Evolutionary conservation across 2,797 vertebrate genomes (phyloP).

Genomic region (Melanotaenia boesemani): DNA sequence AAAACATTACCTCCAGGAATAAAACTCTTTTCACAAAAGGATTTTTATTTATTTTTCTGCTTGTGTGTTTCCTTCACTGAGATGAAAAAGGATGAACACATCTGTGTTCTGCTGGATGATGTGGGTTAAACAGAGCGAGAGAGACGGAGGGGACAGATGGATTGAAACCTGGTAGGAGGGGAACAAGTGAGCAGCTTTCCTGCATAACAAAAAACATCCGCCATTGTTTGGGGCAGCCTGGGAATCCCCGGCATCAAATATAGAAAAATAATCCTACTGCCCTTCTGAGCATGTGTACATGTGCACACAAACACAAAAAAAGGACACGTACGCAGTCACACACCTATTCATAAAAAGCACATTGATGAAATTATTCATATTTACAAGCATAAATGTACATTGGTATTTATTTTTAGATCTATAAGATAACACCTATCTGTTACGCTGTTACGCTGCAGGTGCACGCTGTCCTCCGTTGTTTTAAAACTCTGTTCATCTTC

Average conservation of each 20-base stretch:
- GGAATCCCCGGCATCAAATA: constrained; percentile 67
- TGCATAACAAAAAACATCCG: constrained; percentile 57
- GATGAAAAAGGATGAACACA: constrained; percentile 44
- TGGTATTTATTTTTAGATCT: background rate
- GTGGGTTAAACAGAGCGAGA: constrained; percentile 32
- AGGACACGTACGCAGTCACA: background rate
- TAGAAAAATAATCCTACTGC: constrained; percentile 59
- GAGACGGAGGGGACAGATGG: constrained; percentile 43
- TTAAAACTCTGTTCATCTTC: too few species aligned
- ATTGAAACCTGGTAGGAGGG: constrained; percentile 43
- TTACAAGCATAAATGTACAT: background rate
- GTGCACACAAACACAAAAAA: background rate
- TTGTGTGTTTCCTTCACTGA: constrained; percentile 30
- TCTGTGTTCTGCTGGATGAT: constrained; percentile 38
- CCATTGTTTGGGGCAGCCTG: constrained; percentile 57
- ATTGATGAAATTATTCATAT: background rate
- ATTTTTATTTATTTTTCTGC: constrained; percentile 38
- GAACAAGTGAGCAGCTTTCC: constrained; percentile 53
- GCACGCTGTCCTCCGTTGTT: background rate
- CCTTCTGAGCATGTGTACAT: constrained; percentile 7
- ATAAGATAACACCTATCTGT: background rate
- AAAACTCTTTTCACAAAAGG: constrained; percentile 31
- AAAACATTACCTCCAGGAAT: constrained; percentile 10
- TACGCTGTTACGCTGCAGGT: too few species aligned
- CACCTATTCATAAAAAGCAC: background rate